Conservation (phyloP, 2,113 vertebrate genomes). For the Macroglossus sobrinus region DNA sequence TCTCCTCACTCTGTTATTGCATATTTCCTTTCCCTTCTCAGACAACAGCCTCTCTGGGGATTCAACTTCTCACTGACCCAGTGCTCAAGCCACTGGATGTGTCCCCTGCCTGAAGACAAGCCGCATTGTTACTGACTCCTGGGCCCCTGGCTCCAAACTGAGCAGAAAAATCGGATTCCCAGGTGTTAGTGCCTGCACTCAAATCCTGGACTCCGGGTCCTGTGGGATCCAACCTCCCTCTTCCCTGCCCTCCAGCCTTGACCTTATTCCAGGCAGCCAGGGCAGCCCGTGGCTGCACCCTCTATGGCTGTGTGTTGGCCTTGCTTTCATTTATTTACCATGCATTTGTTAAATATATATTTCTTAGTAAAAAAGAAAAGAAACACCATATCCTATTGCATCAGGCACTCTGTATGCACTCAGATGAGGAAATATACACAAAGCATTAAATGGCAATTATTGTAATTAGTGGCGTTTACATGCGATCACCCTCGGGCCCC, state of each 20-base stretch:
- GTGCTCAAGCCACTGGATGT: background rate
- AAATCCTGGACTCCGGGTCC: background rate
- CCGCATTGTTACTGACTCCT: background rate
- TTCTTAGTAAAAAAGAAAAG: background rate
- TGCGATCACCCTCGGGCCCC: background rate
- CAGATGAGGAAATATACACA: constrained; percentile 53
- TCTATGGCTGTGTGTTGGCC: background rate
- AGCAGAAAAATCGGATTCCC: background rate
- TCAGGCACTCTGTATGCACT: background rate
- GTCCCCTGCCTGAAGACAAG: background rate
- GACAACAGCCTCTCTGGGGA: background rate
- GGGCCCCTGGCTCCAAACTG: background rate
- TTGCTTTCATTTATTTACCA: background rate
- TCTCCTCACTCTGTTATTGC: background rate
- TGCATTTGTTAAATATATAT: background rate
- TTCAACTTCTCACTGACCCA: background rate
- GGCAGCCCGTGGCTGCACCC: background rate
- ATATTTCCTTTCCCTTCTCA: background rate
- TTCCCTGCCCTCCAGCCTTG: background rate
- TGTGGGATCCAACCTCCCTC: background rate
- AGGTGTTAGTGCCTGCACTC: background rate
- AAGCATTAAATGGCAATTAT: constrained; percentile 42
- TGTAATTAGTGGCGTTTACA: background rate
- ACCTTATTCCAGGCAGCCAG: background rate
- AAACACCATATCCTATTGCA: background rate